Evolutionary conservation across 2,888 invertebrate genomes (phyloP), one percentile per base, ranked within the genome.

Genomic region (Griposia aprilina): DNA sequence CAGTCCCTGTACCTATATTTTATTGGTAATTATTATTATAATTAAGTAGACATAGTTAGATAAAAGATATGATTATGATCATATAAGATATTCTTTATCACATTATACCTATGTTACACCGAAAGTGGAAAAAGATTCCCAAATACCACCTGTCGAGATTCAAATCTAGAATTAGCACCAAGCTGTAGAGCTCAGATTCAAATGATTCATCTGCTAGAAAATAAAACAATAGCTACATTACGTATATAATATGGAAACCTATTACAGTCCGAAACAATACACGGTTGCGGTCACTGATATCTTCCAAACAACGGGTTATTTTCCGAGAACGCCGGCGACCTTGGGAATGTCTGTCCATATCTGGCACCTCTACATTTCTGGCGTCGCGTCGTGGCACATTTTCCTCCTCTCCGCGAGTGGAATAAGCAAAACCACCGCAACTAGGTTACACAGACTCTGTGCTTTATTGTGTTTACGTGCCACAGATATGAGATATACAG

Each of bases 401-500:
- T 93, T 93, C 91, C 89, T 93, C 91, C 85, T 83, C 81, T 87
- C 80, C 91, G 93, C 94, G 93, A 92, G 89, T 90, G 89, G 95
- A 95, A 96, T 95, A 92, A 94, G 93, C 93, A 95, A 95, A 94
- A 91, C 90, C 87, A 82, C 89, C 91, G 91, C 93, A 96, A 93
- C 93, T 96, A 95, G 96, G 96, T 96, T 96, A 96, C 92, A 92
- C 91, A 89, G 94, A 90, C 92, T 93, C 92, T 90, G 93, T 95
- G 94, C 93, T 96, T 96, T 96, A 96, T 97, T 96, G 94, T 96
- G 91, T 95, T 94, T 96, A 96, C 96, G 96, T 96, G 96, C 94
- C 92, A 93, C 93, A 94, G 95, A 96, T 96, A 95, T 95, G 94
- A 95, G 95, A 95, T 95, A 95, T 92, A 94, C 93, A 93, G 92